These are phyloP conservation scores for Varecia variegata DNA, from an alignment of 2,797 vertebrate species.

Conservation along the genomic window DNA sequence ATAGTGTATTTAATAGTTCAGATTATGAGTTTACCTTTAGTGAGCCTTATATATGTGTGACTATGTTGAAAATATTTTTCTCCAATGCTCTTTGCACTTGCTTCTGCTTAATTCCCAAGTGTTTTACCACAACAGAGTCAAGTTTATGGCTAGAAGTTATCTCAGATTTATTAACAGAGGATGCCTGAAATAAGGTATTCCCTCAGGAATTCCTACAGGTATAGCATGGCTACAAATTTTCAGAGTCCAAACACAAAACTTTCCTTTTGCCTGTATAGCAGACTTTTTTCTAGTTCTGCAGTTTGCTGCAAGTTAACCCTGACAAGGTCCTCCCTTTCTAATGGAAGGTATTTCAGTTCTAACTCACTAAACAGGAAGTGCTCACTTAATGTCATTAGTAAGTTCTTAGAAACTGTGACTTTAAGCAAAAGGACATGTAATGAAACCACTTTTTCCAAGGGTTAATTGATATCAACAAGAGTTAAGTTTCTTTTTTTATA, in stretches of 20 bases:
- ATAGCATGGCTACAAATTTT: neutral
- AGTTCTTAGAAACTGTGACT: neutral
- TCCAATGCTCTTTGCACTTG: neutral
- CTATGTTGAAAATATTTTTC: neutral
- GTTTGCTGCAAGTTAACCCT: neutral
- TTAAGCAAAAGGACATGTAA: neutral
- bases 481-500: no score
- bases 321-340: neutral
- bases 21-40: neutral
- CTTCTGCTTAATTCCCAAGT: neutral
- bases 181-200: neutral
- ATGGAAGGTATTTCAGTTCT: neutral
- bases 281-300: neutral
- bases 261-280: neutral
- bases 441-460: neutral
- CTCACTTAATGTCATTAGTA: neutral
- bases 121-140: neutral
- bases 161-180: neutral
- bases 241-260: neutral
- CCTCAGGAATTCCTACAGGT: neutral
- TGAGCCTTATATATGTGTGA: neutral
- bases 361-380: neutral
- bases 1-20: neutral
- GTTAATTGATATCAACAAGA: neutral
- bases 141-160: neutral